A percentile compares a stretch with the other conserved stretches of the same genome.
These are phyloP conservation scores for Cladopsammia gracilis DNA, from an alignment of 64 coral and sea anemone genomes.

Conservation along the genomic window DNA sequence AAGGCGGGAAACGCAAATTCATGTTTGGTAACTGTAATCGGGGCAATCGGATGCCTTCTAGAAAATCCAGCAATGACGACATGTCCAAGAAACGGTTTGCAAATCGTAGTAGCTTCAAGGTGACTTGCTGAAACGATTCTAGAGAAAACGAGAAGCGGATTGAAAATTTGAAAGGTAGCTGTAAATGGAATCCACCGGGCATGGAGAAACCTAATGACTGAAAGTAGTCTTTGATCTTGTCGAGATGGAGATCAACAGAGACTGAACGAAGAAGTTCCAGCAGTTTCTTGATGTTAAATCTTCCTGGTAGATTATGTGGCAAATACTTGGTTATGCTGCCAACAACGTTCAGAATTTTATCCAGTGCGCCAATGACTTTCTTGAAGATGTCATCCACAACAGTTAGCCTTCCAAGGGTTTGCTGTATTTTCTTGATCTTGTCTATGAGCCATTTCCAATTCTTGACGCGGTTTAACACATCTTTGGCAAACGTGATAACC, in stretches of 20 bases:
- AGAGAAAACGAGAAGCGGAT: slow-evolving; percentile 78
- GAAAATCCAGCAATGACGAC: slow-evolving; percentile 65
- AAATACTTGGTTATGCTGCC: slow-evolving; percentile 66
- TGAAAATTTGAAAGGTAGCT: slow-evolving; percentile 86
- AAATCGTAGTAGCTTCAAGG: slow-evolving; percentile 72
- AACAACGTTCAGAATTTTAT: slow-evolving; percentile 75
- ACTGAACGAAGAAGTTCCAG: slow-evolving; percentile 65
- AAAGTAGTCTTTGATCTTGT: slow-evolving; percentile 85
- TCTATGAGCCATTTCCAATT: slow-evolving; percentile 59
- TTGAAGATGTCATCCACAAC: slow-evolving; percentile 70
- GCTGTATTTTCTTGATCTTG: slow-evolving; percentile 70
- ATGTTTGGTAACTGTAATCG: slow-evolving; percentile 37
- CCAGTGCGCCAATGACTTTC: slow-evolving; percentile 75
- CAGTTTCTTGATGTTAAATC: slow-evolving; percentile 80
- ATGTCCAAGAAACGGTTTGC: slow-evolving; percentile 88
- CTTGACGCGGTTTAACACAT: slow-evolving; percentile 26
- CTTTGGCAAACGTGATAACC: slow-evolving; percentile 71
- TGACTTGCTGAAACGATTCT: slow-evolving; percentile 72
- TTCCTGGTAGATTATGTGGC: slow-evolving; percentile 72
- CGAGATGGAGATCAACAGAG: slow-evolving; percentile 56
- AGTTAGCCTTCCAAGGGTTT: slow-evolving; percentile 49
- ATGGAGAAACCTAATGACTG: slow-evolving; percentile 57
- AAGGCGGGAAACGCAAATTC: slow-evolving; percentile 34
- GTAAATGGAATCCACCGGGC: slow-evolving; percentile 73
- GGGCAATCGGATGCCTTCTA: slow-evolving; percentile 71